Evolutionary conservation across 37 sponge, comb jelly and placozoan genomes (phyloP), one percentile per base, ranked within the genome.

Genomic region (Ephydatia muelleri): DNA sequence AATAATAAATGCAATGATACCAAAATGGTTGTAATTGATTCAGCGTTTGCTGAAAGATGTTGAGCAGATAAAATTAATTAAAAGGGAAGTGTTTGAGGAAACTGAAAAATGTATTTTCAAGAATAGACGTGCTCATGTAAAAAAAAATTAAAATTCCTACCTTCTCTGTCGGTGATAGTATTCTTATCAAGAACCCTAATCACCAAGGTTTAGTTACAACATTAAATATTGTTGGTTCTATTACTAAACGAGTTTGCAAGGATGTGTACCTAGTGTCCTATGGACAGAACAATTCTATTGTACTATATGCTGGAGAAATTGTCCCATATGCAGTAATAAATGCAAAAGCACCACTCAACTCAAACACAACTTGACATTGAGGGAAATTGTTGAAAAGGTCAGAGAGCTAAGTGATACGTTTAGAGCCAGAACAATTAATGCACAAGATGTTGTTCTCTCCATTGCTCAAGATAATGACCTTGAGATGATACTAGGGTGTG

Each of bases 121-220:
- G 35, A 73, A 73, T 73, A 34, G 33, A 8, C 25, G 33, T 2
- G 74, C 74, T 73, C 35, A 73, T 37, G 33, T 73, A 0, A 73
- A 73, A 37, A 68, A 73, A 25, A 31, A 23, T 32, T 9, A 37
- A 25, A 73, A 73, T 25, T 34, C 35, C 35, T 38, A 26, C 74
- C 33, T 73, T 73, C 35, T 31, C 25, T 31, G 25, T 23, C 8
- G 33, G 74, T 34, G 32, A 34, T 38, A 73, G 74, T 38, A 27
- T 34, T 73, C 32, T 73, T 73, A 31, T 73, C 74, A 25, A 34
- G 33, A 73, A 73, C 35, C 74, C 74, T 37, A 34, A 73, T 32
- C 74, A 73, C 35, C 74, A 73, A 73, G 74, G 74, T 28, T 37
- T 73, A 37, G 74, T 73, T 73, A 31, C 33, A 73, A 73, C 35